phyloP scores from a whole-genome alignment of 1,140 invertebrate species.

The Lasaia peninsularis region DNA sequence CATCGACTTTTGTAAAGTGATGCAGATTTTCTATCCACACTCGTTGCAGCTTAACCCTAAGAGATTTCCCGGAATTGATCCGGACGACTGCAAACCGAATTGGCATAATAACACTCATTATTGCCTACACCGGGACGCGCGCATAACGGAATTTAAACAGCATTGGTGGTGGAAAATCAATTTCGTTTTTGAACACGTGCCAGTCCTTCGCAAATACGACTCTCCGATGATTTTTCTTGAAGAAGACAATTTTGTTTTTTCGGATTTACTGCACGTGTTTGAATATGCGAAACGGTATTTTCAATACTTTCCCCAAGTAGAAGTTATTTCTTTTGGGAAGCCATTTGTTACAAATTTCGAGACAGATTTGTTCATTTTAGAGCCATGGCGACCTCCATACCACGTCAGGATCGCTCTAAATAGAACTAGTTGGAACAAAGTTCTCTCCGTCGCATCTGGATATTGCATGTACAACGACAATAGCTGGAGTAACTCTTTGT shows the following conservation, averaged over 20 bases:
- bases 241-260: conserved; percentile 32
- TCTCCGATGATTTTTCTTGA: conserved; percentile 28
- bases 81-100: conserved; percentile 92
- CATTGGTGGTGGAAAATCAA: conserved; percentile 98
- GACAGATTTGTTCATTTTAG: conserved; percentile 28
- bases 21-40: conserved; percentile 97
- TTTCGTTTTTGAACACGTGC: conserved; percentile 25
- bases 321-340: conserved; percentile 35
- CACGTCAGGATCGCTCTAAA: conserved; percentile 91
- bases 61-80: conserved; percentile 94
- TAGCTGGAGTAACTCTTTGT: conserved; percentile 41
- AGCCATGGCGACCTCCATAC: conserved; percentile 34
- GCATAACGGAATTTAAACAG: conserved; percentile 97
- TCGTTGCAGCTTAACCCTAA: conserved; percentile 94
- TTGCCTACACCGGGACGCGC: conserved; percentile 95
- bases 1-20: conserved; percentile 90
- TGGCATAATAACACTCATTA: conserved; percentile 83
- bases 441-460: conserved; percentile 86
- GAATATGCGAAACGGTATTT: conserved; percentile 73
- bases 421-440: conserved; percentile 86
- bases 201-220: conserved; percentile 7
- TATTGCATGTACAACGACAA: conserved; percentile 93
- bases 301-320: conserved; percentile 32
- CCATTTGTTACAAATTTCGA: conserved; percentile 20
- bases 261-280: conserved; percentile 33